Conservation (phyloP, 2,888 invertebrate genomes). For the Neuroscelio doddi region DNA sequence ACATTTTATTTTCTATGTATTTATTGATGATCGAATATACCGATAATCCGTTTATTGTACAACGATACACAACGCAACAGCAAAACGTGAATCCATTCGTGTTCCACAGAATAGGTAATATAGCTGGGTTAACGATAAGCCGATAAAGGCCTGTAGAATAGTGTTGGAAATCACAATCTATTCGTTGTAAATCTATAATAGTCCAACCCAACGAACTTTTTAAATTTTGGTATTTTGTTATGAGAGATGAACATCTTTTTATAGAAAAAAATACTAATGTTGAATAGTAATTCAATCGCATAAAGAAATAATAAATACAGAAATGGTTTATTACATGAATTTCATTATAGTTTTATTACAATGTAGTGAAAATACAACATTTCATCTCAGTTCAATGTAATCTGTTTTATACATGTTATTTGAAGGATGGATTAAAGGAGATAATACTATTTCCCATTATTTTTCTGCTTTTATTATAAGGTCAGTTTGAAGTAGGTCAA, state of each 20-base stretch:
- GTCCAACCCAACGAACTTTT: not conserved
- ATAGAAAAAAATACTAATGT: not conserved
- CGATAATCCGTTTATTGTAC: slow-evolving; percentile 34
- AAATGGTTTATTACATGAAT: no score
- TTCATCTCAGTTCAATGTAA: no score
- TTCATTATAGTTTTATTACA: no score
- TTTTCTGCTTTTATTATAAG: no score
- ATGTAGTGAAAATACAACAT: no score
- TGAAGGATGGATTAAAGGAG: no score
- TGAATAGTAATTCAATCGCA: not conserved
- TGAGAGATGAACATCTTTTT: not conserved
- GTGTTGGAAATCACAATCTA: slow-evolving; percentile 17
- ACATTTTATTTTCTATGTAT: slow-evolving; percentile 18
- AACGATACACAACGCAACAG: slow-evolving; percentile 20
- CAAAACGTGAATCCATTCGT: slow-evolving; percentile 28
- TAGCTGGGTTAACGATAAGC: slow-evolving; percentile 42
- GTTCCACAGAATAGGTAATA: slow-evolving; percentile 39
- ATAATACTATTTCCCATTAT: no score
- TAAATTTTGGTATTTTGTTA: not conserved
- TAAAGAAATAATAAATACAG: no score
- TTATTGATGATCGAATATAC: slow-evolving; percentile 27
- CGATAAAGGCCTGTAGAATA: slow-evolving; percentile 24
- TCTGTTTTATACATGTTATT: no score
- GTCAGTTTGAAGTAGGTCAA: no score
- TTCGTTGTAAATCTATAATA: slow-evolving; percentile 15